phyloP scores from a whole-genome alignment of 2,113 vertebrate genomes.

The Chamaea fasciata region DNA sequence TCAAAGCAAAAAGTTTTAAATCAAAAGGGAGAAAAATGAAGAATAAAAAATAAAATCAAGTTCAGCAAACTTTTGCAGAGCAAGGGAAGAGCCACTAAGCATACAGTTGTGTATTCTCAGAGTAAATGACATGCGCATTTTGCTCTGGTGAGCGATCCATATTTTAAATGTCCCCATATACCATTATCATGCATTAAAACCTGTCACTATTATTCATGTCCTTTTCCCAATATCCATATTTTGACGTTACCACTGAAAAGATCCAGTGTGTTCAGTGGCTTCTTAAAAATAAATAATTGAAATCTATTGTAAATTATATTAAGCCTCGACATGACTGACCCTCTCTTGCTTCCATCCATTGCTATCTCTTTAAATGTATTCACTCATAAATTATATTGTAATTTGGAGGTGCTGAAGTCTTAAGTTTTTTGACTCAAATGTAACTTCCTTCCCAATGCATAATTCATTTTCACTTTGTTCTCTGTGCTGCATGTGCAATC shows the following conservation, averaged over 20 bases:
- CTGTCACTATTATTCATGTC: conserved; percentile 75
- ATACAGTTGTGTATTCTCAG: neutral
- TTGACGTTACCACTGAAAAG: conserved; percentile 74
- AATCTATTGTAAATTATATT: conserved; percentile 72
- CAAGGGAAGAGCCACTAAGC: neutral
- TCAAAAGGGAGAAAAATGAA: neutral
- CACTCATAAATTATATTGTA: conserved; percentile 78
- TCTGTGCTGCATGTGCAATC: conserved; percentile 68
- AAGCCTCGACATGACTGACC: conserved; percentile 61
- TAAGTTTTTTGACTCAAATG: conserved; percentile 76
- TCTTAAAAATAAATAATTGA: conserved; percentile 81
- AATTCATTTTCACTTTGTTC: conserved; percentile 82
- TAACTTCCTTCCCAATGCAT: conserved; percentile 75
- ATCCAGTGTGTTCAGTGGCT: conserved; percentile 70
- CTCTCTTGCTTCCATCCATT: conserved; percentile 61
- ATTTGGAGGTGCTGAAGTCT: conserved; percentile 79
- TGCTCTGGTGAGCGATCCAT: conserved; percentile 22
- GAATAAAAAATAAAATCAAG: neutral
- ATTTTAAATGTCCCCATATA: conserved; percentile 63
- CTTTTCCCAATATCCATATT: conserved; percentile 73
- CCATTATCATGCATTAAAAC: conserved; percentile 70
- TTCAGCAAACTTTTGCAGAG: neutral
- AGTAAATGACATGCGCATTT: conserved; percentile 5
- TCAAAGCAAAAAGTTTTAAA: conserved; percentile 9
- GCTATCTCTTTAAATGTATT: conserved; percentile 77